Evolutionary conservation across 2,797 vertebrate genomes (phyloP), one percentile per base, ranked within the genome.

Genomic region (Amphiprion clarkii): DNA sequence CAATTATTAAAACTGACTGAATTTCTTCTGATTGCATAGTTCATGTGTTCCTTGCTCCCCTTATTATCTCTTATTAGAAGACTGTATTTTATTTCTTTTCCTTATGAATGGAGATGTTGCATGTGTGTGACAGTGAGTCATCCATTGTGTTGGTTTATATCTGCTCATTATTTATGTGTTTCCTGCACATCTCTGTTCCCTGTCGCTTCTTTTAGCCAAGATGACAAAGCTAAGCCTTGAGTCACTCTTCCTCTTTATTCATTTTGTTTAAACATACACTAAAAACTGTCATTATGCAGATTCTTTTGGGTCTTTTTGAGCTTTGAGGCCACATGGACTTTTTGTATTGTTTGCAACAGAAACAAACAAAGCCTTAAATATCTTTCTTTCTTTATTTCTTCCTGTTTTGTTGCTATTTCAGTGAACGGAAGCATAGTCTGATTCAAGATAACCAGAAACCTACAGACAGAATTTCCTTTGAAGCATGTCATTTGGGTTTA

Each of bases 101-200:
- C 57, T 78, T 29, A 21, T 76, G 66, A 72, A 78, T 67, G 56
- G n/a, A 60, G 17, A 46, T 29, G 13, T 44, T 46, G 44, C 12
- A 1, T 31, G 25, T 31, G 75, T 19, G 46, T 55, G 66, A 68
- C 48, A 36, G 4, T 83, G 72, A 83, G n/a, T 90, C 80, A 86
- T 33, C n/a, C 16, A 0, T 42, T 42, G 16, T 5, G 61, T 57
- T 72, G 25, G 12, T 53, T 57, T 53, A 11, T 73, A 40, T 85
- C 54, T 76, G 21, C 25, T 75, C 29, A 48, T 69, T 72, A 59
- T 80, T 69, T 71, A 21, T 16, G 12, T 5, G 19, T 68, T 83
- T 84, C 63, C 87, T 71, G 1, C 19, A 48, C 5, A 0, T 53
- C 84, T 14, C 76, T 0, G 16, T 76, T 74, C 66, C 64, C 71